phyloP scores from a whole-genome alignment of 2,797 vertebrate genomes.

The Pristis pectinata region DNA sequence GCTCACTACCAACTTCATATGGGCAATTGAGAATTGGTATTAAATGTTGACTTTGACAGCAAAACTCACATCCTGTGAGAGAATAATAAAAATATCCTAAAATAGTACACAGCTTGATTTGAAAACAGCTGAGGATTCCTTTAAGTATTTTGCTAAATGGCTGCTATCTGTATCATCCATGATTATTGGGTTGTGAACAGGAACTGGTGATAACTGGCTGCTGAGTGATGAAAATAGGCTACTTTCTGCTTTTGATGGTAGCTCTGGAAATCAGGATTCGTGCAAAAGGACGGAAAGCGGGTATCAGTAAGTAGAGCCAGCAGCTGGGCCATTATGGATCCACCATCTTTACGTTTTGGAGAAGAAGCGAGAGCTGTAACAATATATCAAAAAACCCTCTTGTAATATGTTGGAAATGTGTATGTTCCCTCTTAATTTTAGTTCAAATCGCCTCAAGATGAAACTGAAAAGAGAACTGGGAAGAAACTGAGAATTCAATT shows the following conservation, averaged over 20 bases:
- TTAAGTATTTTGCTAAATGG: background rate
- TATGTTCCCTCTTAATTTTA: background rate
- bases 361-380: background rate
- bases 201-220: background rate
- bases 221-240: background rate
- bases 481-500: background rate
- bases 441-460: background rate
- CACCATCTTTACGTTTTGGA: background rate
- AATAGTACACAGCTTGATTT: background rate
- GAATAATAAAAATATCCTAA: too few species aligned
- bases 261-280: background rate
- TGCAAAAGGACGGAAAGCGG: background rate
- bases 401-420: background rate
- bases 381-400: background rate
- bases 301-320: background rate
- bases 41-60: too few species aligned
- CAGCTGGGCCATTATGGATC: background rate
- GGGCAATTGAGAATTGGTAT: too few species aligned
- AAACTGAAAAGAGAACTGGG: conserved; percentile 17
- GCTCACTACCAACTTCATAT: too few species aligned
- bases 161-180: background rate
- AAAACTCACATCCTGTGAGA: too few species aligned
- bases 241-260: background rate
- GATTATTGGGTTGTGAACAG: background rate
- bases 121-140: background rate